phyloP scores from a whole-genome alignment of 2,888 invertebrate species.

The Drosophila meridiana region DNA sequence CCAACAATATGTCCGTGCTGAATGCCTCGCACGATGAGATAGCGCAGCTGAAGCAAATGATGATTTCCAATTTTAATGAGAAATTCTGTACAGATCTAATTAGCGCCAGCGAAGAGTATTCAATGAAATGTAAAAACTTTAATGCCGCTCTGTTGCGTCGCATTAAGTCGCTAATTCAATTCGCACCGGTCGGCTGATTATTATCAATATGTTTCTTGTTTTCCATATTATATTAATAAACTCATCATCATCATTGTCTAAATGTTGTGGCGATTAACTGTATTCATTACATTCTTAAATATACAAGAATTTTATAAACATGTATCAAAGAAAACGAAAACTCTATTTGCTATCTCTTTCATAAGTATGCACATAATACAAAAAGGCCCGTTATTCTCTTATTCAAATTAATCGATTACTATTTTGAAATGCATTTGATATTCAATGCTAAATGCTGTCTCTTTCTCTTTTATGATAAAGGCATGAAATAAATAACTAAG shows the following conservation, averaged over 20 bases:
- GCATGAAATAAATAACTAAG: background rate
- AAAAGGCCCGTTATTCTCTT: background rate
- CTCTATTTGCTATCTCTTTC: slow-evolving; percentile 10
- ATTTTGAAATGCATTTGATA: background rate
- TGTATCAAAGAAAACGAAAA: background rate
- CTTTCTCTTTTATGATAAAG: background rate
- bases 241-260: background rate
- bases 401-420: background rate
- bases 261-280: background rate
- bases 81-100: slow-evolving; percentile 91
- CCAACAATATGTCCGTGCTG: slow-evolving; percentile 85
- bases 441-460: background rate
- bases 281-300: background rate
- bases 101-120: slow-evolving; percentile 89
- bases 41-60: slow-evolving; percentile 89
- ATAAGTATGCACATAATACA: background rate
- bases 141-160: slow-evolving; percentile 91
- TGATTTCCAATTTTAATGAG: slow-evolving; percentile 91
- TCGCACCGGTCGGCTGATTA: slow-evolving; percentile 86
- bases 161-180: slow-evolving; percentile 92
- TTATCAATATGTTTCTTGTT: background rate
- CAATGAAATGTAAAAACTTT: slow-evolving; percentile 89
- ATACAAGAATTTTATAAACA: background rate
- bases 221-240: background rate
- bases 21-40: slow-evolving; percentile 89